A percentile compares a stretch with the other conserved stretches of the same genome.
Conservation (phyloP, 2,888 invertebrate species). For the Drosophila nigritarsus region DNA sequence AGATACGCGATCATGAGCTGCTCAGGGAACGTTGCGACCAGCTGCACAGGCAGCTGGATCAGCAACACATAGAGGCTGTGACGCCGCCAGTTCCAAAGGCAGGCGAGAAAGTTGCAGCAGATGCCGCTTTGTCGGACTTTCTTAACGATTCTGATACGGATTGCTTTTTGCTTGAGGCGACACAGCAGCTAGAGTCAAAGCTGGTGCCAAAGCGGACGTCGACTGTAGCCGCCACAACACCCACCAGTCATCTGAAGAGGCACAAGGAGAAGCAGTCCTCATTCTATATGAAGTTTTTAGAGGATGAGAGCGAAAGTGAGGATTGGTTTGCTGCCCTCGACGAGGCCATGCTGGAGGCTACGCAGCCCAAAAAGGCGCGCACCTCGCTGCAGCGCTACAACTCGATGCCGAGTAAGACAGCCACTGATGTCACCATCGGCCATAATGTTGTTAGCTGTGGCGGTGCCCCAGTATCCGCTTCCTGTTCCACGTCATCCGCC, state of each 20-base stretch:
- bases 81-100: neutral
- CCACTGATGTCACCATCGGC: conserved; percentile 9
- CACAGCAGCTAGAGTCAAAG: conserved; percentile 79
- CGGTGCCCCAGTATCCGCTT: conserved; percentile 10
- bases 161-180: conserved; percentile 78
- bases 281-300: conserved; percentile 82
- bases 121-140: conserved; percentile 68
- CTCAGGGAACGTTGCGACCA: conserved; percentile 79
- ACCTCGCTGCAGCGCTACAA: conserved; percentile 81
- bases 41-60: conserved; percentile 73
- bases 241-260: conserved; percentile 60
- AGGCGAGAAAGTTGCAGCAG: neutral
- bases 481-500: conserved; percentile 23
- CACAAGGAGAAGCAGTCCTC: conserved; percentile 71
- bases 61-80: conserved; percentile 15
- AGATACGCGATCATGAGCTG: conserved; percentile 70
- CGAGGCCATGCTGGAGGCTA: conserved; percentile 72
- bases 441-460: conserved; percentile 8
- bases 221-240: conserved; percentile 35
- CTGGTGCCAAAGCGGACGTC: conserved; percentile 25
- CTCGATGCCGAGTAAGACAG: conserved; percentile 79
- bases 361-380: conserved; percentile 74
- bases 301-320: conserved; percentile 81
- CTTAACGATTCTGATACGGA: conserved; percentile 83
- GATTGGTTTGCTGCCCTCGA: conserved; percentile 82